These are phyloP conservation scores for Narcine bancroftii DNA, from an alignment of 2,113 vertebrate genomes.

Conservation along the genomic window DNA sequence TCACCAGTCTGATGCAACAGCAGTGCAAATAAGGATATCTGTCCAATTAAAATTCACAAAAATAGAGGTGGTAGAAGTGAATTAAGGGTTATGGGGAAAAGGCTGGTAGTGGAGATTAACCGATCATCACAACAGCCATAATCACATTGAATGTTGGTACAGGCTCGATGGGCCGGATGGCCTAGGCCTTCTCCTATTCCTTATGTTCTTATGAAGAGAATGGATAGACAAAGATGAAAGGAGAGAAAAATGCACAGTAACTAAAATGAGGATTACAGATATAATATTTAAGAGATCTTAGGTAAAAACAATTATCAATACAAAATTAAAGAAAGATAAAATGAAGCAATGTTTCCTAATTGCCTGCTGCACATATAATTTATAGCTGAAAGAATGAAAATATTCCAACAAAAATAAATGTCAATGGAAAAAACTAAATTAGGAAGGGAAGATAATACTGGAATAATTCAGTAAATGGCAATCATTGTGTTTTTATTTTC, in stretches of 20 bases:
- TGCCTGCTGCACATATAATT: background rate
- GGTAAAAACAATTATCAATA: background rate
- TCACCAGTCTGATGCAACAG: background rate
- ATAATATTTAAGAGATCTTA: background rate
- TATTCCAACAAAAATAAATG: background rate
- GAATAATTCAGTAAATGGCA: background rate
- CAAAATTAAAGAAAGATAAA: background rate
- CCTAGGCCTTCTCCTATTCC: no score
- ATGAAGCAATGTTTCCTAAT: background rate
- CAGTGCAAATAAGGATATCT: background rate
- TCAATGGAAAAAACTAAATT: background rate
- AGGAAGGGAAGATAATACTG: background rate
- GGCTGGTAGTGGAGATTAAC: no score
- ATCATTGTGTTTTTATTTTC: background rate
- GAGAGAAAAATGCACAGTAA: background rate
- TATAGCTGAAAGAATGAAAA: background rate
- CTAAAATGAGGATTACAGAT: background rate
- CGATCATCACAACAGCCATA: no score
- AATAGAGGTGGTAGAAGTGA: background rate
- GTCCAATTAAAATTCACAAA: background rate
- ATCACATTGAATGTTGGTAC: no score
- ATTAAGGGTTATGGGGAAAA: no score
- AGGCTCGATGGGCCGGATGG: no score
- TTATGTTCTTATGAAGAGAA: no score
- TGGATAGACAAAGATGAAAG: background rate